Conservation (phyloP, 1,140 invertebrate genomes). For the Sinella curviseta region DNA sequence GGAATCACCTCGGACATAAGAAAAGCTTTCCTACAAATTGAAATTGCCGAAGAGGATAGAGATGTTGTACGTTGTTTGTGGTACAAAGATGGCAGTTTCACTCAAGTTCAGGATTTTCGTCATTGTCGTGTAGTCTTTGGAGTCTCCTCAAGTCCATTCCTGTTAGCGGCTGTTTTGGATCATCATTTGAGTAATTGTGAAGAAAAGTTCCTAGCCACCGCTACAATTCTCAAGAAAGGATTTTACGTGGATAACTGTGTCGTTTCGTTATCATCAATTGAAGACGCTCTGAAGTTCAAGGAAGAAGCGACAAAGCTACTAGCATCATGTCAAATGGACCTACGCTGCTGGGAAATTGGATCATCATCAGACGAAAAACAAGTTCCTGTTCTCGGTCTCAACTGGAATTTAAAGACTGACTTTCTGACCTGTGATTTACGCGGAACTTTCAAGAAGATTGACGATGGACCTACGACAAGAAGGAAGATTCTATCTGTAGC, state of each 20-base stretch:
- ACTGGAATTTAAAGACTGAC: not conserved
- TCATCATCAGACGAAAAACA: not conserved
- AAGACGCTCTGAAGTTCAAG: not conserved
- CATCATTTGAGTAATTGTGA: conserved; percentile 6
- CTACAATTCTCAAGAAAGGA: not conserved
- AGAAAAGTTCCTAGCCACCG: not conserved
- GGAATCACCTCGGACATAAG: conserved; percentile 52
- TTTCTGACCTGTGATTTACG: not conserved
- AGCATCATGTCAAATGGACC: not conserved
- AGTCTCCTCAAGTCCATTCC: conserved; percentile 27
- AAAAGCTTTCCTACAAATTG: conserved; percentile 53
- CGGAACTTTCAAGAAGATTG: not conserved
- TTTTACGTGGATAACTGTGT: conserved; percentile 6
- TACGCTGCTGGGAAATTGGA: not conserved
- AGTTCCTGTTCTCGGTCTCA: not conserved
- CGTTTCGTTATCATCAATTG: not conserved
- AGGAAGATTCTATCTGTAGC: not conserved
- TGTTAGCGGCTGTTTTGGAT: conserved; percentile 10
- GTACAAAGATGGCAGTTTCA: not conserved
- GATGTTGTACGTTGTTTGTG: conserved; percentile 43
- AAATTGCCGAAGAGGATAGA: conserved; percentile 26
- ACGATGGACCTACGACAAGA: not conserved
- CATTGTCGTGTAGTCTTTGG: conserved; percentile 29
- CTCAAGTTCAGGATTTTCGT: not conserved
- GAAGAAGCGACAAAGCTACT: not conserved